Evolutionary conservation across 2,113 vertebrate species (phyloP).

Genomic region (Erinaceus europaeus): DNA sequence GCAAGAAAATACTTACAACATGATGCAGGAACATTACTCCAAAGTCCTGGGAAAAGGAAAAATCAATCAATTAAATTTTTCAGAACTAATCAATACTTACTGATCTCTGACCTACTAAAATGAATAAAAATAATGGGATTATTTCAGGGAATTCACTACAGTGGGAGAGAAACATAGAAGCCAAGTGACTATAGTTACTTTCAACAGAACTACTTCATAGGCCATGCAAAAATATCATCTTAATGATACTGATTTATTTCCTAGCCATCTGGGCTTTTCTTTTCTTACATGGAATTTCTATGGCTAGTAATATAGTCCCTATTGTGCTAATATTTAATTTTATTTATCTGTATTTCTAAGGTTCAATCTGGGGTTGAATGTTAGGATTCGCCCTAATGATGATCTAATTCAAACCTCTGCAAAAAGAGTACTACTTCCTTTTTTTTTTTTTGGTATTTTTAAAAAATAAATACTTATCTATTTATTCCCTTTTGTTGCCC

Average conservation of each 20-base stretch:
- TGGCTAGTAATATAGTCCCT: not conserved
- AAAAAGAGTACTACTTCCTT: too few species aligned
- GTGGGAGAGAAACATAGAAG: not conserved
- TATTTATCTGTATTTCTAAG: too few species aligned
- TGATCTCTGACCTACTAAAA: not conserved
- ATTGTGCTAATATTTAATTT: not conserved
- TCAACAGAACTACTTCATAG: not conserved
- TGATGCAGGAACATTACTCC: conserved; percentile 96
- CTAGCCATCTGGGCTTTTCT: not conserved
- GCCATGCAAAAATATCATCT: not conserved
- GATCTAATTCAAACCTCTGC: too few species aligned
- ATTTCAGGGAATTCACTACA: not conserved
- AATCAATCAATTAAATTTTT: conserved; percentile 27
- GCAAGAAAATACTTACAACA: conserved; percentile 87
- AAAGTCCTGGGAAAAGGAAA: conserved; percentile 87
- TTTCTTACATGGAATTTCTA: not conserved
- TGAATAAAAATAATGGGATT: not conserved
- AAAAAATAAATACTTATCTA: too few species aligned
- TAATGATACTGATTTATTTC: not conserved
- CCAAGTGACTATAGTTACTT: not conserved
- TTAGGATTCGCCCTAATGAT: too few species aligned
- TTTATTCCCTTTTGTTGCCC: too few species aligned
- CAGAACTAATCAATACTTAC: not conserved
- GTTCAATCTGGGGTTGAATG: too few species aligned
- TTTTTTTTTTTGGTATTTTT: too few species aligned